Base-by-base conservation (phyloP, 2,888 invertebrate species). In the Apodemia hepburni region DNA sequence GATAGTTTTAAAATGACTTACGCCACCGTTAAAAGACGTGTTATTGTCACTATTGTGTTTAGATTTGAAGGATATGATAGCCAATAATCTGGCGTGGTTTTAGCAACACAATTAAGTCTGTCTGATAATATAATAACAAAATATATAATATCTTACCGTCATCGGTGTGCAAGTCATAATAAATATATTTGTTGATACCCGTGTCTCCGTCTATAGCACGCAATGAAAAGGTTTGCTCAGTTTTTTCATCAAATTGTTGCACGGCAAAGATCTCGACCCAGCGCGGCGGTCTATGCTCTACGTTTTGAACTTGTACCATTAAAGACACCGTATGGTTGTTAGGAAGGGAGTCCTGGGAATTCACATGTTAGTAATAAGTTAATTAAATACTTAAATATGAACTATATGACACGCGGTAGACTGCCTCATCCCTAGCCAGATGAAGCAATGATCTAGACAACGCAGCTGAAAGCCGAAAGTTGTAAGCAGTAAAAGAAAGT, bases 191-290 rank as follows among this genome's bases (percentile, higher is more conserved):
- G 70, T 93, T 81, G 61, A 94, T 89, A 33, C 92, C 92, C 0
- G 92, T 91, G 77, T 95, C 94, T 1, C 94, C 94, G 72, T 95
- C 94, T 22, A 92, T 89, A 6, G 94, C 94, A 27, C 77, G 73
- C 0, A 94, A 87, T 2, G 70, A 70, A 73, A 93, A 93, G 18
- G 69, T 68, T 69, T 79, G 81, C 0, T 62, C 29, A 0, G 81
- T 79, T 72, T 94, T 93, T 81, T 94, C 94, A 12, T 89, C 74
- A 66, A 94, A 93, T 73, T 90, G 90, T 70, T 92, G 86, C 3
- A 93, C 92, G 0, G 93, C 87, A 65, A 93, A 92, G 65, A 92
- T 90, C 70, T 87, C 87, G 18, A 88, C 80, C 94, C 94, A 94
- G n/a, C 86, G 82, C 6, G 94, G 94, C 0, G 88, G 84, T n/a